A percentile compares a stretch with the other conserved stretches of the same genome.
These are phyloP conservation scores for Cirrhinus molitorella DNA, from an alignment of 2,797 vertebrate genomes.

Conservation along the genomic window DNA sequence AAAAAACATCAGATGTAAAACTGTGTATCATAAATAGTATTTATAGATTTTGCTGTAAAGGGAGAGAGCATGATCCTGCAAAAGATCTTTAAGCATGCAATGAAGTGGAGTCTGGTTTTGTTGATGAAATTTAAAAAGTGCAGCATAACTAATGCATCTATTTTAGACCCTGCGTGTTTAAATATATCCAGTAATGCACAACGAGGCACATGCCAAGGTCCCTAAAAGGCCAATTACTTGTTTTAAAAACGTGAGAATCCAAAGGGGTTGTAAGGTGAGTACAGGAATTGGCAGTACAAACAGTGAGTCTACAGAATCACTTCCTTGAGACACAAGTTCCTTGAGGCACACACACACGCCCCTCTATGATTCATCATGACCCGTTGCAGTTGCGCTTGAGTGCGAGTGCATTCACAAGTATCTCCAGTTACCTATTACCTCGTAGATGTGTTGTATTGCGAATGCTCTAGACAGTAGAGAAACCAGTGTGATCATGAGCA, in stretches of 20 bases:
- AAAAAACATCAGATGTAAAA: neutral
- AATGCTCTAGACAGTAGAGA: slow-evolving; percentile 31
- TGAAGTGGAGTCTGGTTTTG: slow-evolving; percentile 19
- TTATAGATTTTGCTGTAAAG: neutral
- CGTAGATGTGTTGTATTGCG: slow-evolving; percentile 19
- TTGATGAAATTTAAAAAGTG: slow-evolving; percentile 32
- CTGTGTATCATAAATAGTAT: neutral
- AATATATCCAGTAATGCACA: neutral
- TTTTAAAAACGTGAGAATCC: neutral
- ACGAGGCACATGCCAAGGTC: neutral
- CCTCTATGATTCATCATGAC: slow-evolving; percentile 48
- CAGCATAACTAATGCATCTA: neutral
- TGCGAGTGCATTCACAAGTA: slow-evolving; percentile 9
- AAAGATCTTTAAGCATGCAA: slow-evolving; percentile 17
- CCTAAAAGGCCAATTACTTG: neutral
- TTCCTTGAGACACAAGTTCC: slow-evolving; percentile 49
- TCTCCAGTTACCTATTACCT: slow-evolving; percentile 47
- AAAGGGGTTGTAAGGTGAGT: slow-evolving; percentile 11
- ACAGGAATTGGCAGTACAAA: slow-evolving; percentile 1
- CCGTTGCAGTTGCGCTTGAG: neutral
- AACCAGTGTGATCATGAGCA: slow-evolving; percentile 6
- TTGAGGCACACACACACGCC: slow-evolving; percentile 18
- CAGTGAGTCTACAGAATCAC: neutral
- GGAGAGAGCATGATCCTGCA: slow-evolving; percentile 6
- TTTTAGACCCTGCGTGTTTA: neutral